phyloP scores from a whole-genome alignment of 2,888 invertebrate species.

The Parelbella ahira region DNA sequence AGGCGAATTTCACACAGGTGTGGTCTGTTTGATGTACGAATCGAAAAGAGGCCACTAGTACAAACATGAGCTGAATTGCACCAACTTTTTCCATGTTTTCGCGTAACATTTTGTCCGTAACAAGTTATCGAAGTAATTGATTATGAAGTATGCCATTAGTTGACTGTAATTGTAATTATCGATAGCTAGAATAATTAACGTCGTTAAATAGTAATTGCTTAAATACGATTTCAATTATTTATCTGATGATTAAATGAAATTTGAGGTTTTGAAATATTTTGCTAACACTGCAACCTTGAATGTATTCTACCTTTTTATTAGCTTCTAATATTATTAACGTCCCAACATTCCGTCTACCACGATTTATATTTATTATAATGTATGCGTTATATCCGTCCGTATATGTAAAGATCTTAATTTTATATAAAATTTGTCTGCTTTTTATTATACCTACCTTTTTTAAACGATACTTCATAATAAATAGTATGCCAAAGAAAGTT shows the following conservation, averaged over 20 bases:
- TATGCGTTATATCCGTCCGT: slow-evolving; percentile 28
- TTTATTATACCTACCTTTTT: slow-evolving; percentile 28
- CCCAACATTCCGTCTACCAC: slow-evolving; percentile 22
- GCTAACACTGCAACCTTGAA: background rate
- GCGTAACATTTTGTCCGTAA: too few relatives aligned
- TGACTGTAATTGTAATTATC: slow-evolving; percentile 3
- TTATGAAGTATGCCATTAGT: slow-evolving; percentile 4
- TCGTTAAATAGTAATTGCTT: slow-evolving; percentile 12
- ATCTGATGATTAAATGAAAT: too few relatives aligned
- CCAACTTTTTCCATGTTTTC: background rate
- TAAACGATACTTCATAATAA: too few relatives aligned
- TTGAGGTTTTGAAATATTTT: too few relatives aligned
- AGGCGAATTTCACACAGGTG: slow-evolving; percentile 19
- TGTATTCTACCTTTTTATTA: background rate
- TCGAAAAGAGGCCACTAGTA: slow-evolving; percentile 13
- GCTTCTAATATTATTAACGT: slow-evolving; percentile 4
- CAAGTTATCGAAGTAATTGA: too few relatives aligned
- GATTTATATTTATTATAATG: slow-evolving; percentile 2
- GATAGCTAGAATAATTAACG: slow-evolving; percentile 2
- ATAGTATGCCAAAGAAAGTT: slow-evolving; percentile 65
- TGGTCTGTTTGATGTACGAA: slow-evolving; percentile 5
- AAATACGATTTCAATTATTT: background rate
- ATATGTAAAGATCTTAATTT: slow-evolving; percentile 15
- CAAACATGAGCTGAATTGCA: background rate
- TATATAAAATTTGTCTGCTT: slow-evolving; percentile 7